phyloP scores from a whole-genome alignment of 2,797 vertebrate species.

The Rhinoraja longicauda region DNA sequence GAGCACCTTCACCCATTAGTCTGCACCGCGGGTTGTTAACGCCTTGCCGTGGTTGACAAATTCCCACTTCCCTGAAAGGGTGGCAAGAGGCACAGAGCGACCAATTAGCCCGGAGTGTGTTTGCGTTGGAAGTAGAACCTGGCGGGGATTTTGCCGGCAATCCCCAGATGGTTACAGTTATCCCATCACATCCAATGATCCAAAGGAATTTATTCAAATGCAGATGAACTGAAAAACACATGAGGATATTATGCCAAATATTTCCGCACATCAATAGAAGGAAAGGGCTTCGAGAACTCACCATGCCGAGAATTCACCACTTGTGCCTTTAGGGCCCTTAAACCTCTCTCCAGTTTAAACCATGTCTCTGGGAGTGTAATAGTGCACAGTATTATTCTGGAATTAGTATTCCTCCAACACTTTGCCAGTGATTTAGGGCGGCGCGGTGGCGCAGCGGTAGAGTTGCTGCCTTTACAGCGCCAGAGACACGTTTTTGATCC shows the following conservation, averaged over 20 bases:
- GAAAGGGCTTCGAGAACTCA: neutral
- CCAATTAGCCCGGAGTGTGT: neutral
- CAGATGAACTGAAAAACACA: neutral
- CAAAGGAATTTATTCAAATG: neutral
- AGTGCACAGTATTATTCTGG: neutral
- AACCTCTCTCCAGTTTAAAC: neutral
- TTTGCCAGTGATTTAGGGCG: no score
- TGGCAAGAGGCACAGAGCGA: neutral
- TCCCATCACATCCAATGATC: conserved; percentile 18
- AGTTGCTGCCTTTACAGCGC: no score
- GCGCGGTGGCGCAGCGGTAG: no score
- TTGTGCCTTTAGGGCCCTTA: neutral
- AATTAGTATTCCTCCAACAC: neutral
- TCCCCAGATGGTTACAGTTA: conserved; percentile 5
- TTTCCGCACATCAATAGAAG: neutral
- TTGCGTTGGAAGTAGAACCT: neutral
- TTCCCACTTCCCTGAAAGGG: neutral
- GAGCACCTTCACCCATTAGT: neutral
- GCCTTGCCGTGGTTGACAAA: neutral
- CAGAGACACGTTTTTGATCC: no score
- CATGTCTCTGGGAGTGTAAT: neutral
- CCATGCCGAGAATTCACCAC: neutral
- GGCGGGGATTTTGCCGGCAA: neutral
- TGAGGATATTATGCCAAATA: neutral
- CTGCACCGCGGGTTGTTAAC: neutral